Base-by-base conservation (phyloP, 2,113 vertebrate genomes). In the Bubo scandiacus region DNA sequence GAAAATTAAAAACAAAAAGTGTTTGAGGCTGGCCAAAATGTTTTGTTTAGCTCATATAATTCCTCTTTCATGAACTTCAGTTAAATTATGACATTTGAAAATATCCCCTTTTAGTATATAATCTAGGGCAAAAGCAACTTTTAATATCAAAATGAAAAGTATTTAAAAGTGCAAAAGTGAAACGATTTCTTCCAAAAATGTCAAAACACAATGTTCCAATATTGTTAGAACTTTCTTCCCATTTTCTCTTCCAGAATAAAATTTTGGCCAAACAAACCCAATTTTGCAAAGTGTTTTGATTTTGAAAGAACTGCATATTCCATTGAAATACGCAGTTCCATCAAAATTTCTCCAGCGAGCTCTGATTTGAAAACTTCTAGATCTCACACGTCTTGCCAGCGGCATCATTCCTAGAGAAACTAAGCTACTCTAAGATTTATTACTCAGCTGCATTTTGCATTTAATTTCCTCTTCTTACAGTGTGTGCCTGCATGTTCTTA, bases 381-480 rank as follows among this genome's bases (percentile, higher is more conserved):
- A 92, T 97, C 93, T 92, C 74, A 73, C 95, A 83, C 32, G 0
- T 92, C 96, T 94, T 90, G 94, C 96, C 97, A 97, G 94, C 71
- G 49, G 95, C 91, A 78, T 95, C 85, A 96, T 96, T 97, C 95
- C 96, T 97, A 95, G 94, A 96, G 94, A 97, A 97, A 91, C 87
- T 55, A 78, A 92, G 42, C 87, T 52, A 34, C 91, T 91, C 70
- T 78, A 88, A 94, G 96, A 97, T 97, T 96, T 97, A 97, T 96
- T 97, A 96, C 93, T 90, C 86, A 92, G 94, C 79, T 92, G 81
- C 81, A 80, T 94, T 95, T 97, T 96, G 91, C 89, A 63, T 95
- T 96, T 97, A 94, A 97, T 97, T 97, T 97, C 96, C 95, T 97
- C 79, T 88, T 81, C 89, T 95, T 85, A 90, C 81, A 71, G 78